Conservation (phyloP, 2,797 vertebrate species). For the Novumbra hubbsi region DNA sequence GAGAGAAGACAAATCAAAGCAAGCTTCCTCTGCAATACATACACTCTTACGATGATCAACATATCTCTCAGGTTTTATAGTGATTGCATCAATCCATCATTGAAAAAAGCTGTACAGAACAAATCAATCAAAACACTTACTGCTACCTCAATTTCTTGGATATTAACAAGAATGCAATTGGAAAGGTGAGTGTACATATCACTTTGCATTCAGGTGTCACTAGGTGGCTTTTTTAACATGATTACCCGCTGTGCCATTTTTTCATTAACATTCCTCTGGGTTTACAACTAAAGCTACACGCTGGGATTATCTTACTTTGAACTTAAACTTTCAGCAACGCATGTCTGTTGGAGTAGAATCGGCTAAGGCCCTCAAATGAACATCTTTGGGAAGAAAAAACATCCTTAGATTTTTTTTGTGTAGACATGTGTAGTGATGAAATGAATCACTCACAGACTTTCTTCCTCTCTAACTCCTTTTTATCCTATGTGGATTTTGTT, state of each 20-base stretch:
- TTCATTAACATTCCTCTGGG: neutral
- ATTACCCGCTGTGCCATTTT: neutral
- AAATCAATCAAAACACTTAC: neutral
- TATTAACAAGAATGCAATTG: slow-evolving; percentile 1
- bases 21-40: neutral
- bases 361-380: neutral
- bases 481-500: slow-evolving; percentile 34
- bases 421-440: slow-evolving; percentile 13
- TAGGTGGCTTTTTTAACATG: neutral
- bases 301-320: neutral
- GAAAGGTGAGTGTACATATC: slow-evolving; percentile 13
- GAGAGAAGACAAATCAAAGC: neutral
- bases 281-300: neutral
- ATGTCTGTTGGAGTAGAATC: neutral
- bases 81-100: neutral
- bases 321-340: neutral
- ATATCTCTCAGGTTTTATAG: neutral
- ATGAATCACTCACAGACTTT: slow-evolving; percentile 28
- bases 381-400: neutral
- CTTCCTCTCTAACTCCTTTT: neutral
- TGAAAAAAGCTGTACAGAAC: neutral
- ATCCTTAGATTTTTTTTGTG: slow-evolving; percentile 17
- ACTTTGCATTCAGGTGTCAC: neutral
- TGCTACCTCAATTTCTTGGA: neutral
- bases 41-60: neutral